Evolutionary conservation across 2,888 invertebrate genomes (phyloP), one percentile per base, ranked within the genome.

Genomic region (Cremastinae sp.): DNA sequence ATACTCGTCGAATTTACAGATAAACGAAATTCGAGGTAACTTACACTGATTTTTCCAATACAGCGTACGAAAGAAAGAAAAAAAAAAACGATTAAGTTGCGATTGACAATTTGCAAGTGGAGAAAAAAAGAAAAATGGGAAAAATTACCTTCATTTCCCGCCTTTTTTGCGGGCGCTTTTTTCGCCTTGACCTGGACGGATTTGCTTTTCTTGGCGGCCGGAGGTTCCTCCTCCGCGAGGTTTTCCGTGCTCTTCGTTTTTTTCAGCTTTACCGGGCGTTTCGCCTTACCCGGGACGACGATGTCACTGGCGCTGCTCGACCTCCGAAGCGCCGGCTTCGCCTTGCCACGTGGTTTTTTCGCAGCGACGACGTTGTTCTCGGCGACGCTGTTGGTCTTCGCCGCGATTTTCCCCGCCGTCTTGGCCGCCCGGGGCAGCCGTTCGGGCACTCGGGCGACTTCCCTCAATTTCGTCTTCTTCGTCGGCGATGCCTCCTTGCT

Each of bases 381-480:
- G 10, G 62, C 28, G 10, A 56, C 47, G 59, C 34, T 53, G n/a
- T n/a, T n/a, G n/a, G n/a, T n/a, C 22, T 36, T 36, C 18, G 12
- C 70, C 54, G 76, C 78, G n/a, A 28, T 28, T 3, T 28, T 28
- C n/a, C n/a, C n/a, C 28, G 66, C 70, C 10, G 73, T 72, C 74
- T 82, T 84, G 7, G 78, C 79, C 0, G 78, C 80, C 36, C 74
- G 75, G 7, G 79, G 80, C 12, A 70, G 62, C n/a, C n/a, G n/a
- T n/a, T n/a, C 77, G 22, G 2, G 12, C 7, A 8, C 0, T 41
- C 20, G 16, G 3, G 8, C 18, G 14, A 1, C 10, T 20, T 36
- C 45, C 20, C 38, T 54, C 0, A 41, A 12, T 49, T 75, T 84
- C 20, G 70, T 80, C 41, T 74, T 83, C 58, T 83, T 84, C 8